Conservation (phyloP, 2,888 invertebrate genomes). For the Escarpia spicata region DNA sequence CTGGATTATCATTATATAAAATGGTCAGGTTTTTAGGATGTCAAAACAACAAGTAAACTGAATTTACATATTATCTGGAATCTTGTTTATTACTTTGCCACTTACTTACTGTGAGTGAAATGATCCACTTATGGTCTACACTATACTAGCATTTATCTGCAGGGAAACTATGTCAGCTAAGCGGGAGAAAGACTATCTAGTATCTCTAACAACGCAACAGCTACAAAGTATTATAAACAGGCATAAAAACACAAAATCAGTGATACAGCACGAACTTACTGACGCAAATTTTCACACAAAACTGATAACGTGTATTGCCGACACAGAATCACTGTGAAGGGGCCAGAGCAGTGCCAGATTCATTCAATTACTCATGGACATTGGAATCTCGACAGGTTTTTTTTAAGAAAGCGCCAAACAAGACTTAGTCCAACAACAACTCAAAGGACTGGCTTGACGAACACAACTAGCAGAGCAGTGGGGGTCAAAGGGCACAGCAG, state of each 20-base stretch:
- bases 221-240: not conserved
- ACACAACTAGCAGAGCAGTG: not conserved
- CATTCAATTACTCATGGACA: slow-evolving; percentile 13
- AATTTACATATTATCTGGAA: not conserved
- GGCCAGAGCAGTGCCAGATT: not conserved
- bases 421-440: not conserved
- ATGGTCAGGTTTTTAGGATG: too few species aligned
- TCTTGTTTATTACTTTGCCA: not conserved
- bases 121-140: not conserved
- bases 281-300: slow-evolving; percentile 13
- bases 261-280: slow-evolving; percentile 10
- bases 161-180: not conserved
- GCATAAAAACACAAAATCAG: slow-evolving; percentile 6
- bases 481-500: not conserved
- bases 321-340: not conserved
- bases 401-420: not conserved
- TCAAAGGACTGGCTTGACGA: not conserved
- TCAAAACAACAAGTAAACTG: too few species aligned
- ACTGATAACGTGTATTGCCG: not conserved
- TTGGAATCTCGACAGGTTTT: not conserved
- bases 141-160: not conserved
- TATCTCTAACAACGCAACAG: not conserved
- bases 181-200: not conserved
- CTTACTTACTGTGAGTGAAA: not conserved
- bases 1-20: too few species aligned